Evolutionary conservation across 2,113 vertebrate genomes (phyloP), one percentile per base, ranked within the genome.

Genomic region (Lanius collurio): DNA sequence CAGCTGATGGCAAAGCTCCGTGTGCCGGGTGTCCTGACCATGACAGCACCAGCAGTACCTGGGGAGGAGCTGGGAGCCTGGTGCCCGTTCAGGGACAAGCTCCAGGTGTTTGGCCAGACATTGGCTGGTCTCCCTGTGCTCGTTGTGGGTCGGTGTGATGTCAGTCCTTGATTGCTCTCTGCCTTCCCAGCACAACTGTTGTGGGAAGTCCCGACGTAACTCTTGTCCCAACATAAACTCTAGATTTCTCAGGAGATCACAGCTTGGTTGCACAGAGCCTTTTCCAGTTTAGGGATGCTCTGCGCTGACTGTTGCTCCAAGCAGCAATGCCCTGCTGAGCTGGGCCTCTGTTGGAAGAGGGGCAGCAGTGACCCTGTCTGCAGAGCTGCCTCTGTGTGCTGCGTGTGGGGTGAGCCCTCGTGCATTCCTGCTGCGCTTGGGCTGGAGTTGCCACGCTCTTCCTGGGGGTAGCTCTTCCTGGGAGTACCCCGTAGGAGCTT

Each of bases 331-430:
- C 63, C 50, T 4, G 3, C 67, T 60, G 49, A 1, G 1, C 7
- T 0, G 2, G 7, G 56, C 10, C 20, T 49, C 13, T 42, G 17
- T 20, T 1, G 5, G 69, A 15, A 0, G 0, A 3, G 22, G 46
- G 41, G 5, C 3, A 19, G 62, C 13, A 7, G 63, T 16, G 44
- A 7, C 26, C 20, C 49, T 5, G 12, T 59, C 26, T 15, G 5
- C 3, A 6, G 79, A 59, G 53, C 89, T 62, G 52, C n/a, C 64
- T 27, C 62, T 4, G 50, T 0, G 0, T 0, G 0, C 2, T 13
- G 4, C 1, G 18, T 18, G 46, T 28, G 22, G 53, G 59, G 8
- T 3, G 3, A 55, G 49, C 21, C 47, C 82, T 52, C 2, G 5
- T 2, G 3, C 6, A 0, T n/a, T 21, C 44, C 86, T 33, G 42